Evolutionary conservation across 2,797 vertebrate species (phyloP).

Genomic region (Pelobates cultripes): DNA sequence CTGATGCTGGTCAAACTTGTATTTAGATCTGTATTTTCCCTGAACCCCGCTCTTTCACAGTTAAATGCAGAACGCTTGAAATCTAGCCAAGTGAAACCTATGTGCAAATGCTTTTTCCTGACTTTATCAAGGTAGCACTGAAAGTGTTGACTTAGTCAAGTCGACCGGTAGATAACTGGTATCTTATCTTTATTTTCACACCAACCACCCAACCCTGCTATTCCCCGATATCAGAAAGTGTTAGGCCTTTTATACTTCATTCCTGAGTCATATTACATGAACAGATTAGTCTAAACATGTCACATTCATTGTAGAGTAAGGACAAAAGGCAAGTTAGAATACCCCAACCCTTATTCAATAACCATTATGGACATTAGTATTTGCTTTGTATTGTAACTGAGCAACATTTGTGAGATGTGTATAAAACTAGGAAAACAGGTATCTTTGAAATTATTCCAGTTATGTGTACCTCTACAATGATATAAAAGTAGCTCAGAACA

Average conservation of each 20-base stretch:
- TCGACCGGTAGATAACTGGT: conserved; percentile 22
- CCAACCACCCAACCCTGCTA: conserved; percentile 44
- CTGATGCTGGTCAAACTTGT: too few species aligned
- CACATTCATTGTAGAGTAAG: conserved; percentile 4
- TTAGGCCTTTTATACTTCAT: conserved; percentile 18
- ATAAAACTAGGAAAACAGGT: too few species aligned
- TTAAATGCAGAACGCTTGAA: conserved; percentile 22
- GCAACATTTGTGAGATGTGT: too few species aligned
- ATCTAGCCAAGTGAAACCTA: conserved; percentile 44
- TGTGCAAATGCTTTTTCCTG: conserved; percentile 1
- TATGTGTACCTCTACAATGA: too few species aligned
- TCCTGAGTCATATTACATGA: conserved; percentile 39
- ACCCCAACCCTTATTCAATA: too few species aligned
- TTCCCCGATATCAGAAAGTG: conserved; percentile 28
- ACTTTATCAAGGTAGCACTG: conserved; percentile 31
- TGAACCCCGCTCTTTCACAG: background rate
- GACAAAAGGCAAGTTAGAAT: background rate
- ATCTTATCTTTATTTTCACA: conserved; percentile 50
- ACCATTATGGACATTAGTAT: too few species aligned
- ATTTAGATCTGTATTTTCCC: background rate
- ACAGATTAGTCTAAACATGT: conserved; percentile 13
- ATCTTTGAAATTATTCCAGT: too few species aligned
- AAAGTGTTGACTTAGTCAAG: conserved; percentile 44
- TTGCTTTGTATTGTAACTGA: too few species aligned
- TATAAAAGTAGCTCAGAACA: too few species aligned